Evolutionary conservation across 1,140 invertebrate genomes (phyloP).

Genomic region (Conus betulinus): DNA sequence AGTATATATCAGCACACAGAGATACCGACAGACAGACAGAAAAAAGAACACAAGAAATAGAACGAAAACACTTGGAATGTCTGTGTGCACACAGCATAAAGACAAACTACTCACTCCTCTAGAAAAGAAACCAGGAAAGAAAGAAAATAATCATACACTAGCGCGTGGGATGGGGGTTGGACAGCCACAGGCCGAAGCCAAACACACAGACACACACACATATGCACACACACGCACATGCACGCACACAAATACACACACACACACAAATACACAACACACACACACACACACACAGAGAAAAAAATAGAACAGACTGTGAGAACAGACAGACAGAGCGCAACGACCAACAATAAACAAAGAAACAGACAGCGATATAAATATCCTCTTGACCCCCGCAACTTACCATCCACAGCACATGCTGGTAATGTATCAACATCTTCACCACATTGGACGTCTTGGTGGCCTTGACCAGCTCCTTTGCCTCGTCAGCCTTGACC

Average conservation of each 20-base stretch:
- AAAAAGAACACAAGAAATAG: not conserved
- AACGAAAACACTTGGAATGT: too few species aligned
- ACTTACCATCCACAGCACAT: conserved; percentile 86
- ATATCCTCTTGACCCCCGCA: not conserved
- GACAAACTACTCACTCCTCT: too few species aligned
- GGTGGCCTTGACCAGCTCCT: conserved; percentile 87
- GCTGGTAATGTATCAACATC: conserved; percentile 84
- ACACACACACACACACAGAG: not conserved
- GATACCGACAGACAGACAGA: not conserved
- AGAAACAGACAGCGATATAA: not conserved
- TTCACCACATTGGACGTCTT: conserved; percentile 88
- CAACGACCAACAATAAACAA: not conserved
- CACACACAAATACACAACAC: not conserved
- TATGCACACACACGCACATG: too few species aligned
- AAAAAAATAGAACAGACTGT: not conserved
- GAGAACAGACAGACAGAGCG: not conserved
- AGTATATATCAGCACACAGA: too few species aligned
- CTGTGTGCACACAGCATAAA: too few species aligned
- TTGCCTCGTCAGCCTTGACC: conserved; percentile 57
- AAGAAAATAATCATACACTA: too few species aligned
- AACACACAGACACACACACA: too few species aligned
- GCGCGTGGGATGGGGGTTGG: too few species aligned
- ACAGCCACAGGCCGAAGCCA: too few species aligned
- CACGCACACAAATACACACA: too few species aligned
- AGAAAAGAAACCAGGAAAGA: too few species aligned